Percentiles rank a stretch among this genome's conserved stretches.
phyloP scores from a whole-genome alignment of 2,797 vertebrate species.

The Sebastolobus alascanus region DNA sequence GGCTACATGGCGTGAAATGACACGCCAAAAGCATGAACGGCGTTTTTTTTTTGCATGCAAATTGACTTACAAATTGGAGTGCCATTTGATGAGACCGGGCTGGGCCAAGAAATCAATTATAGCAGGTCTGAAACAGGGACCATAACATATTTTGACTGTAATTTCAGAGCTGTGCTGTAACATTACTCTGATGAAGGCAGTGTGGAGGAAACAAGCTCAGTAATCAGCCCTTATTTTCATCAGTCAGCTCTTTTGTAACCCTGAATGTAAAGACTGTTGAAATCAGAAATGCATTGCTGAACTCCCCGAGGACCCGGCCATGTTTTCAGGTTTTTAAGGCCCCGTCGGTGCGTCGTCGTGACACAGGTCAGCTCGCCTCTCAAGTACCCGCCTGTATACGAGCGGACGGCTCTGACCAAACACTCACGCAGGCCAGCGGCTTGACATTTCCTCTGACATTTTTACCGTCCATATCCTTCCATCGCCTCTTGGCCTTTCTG shows the following conservation, averaged over 20 bases:
- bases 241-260: background rate
- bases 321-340: conserved; percentile 1
- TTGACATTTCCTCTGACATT: conserved; percentile 82
- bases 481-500: conserved; percentile 66
- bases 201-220: too few species aligned
- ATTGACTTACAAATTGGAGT: background rate
- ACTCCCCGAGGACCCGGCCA: background rate
- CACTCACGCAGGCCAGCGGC: conserved; percentile 37
- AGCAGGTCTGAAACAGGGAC: background rate
- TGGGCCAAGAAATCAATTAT: background rate
- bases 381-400: conserved; percentile 12
- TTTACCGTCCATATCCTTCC: conserved; percentile 51
- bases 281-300: background rate
- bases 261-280: conserved; percentile 8
- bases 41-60: too few species aligned
- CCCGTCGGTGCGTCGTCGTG: background rate
- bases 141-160: background rate
- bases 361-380: conserved; percentile 5
- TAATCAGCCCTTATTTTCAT: conserved; percentile 7
- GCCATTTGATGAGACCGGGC: background rate
- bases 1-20: too few species aligned
- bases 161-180: too few species aligned
- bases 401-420: conserved; percentile 19
- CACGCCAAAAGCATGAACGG: too few species aligned
- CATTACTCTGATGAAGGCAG: too few species aligned